Evolutionary conservation across 1,140 invertebrate genomes (phyloP).

Genomic region (Papilio aristodemus): DNA sequence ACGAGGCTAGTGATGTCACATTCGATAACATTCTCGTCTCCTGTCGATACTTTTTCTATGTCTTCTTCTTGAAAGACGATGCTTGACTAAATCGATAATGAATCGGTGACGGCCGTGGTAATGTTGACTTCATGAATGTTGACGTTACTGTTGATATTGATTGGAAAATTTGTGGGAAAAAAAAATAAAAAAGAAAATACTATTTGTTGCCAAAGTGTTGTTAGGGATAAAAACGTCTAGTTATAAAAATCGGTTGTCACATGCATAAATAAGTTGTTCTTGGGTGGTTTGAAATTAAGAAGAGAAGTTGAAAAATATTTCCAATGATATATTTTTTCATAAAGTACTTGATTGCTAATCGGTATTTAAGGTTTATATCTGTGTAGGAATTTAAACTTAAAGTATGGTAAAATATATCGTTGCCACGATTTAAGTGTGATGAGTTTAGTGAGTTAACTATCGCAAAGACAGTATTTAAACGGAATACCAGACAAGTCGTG

Average conservation of each 20-base stretch:
- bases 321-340: slow-evolving; percentile 81
- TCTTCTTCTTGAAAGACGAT: slow-evolving; percentile 70
- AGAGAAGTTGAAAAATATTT: slow-evolving; percentile 79
- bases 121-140: slow-evolving; percentile 69
- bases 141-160: slow-evolving; percentile 72
- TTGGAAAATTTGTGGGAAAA: slow-evolving; percentile 55
- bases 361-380: slow-evolving; percentile 79
- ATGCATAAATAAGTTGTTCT: slow-evolving; percentile 79
- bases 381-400: slow-evolving; percentile 78
- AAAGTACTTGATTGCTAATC: slow-evolving; percentile 78
- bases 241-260: slow-evolving; percentile 79
- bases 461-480: slow-evolving; percentile 3
- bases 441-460: slow-evolving; percentile 29
- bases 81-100: slow-evolving; percentile 57
- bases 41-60: slow-evolving; percentile 66
- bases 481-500: slow-evolving; percentile 54
- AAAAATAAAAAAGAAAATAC: slow-evolving; percentile 62
- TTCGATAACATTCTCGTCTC: slow-evolving; percentile 46
- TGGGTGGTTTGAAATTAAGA: slow-evolving; percentile 75
- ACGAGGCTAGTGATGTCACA: slow-evolving; percentile 40
- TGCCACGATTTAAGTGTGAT: slow-evolving; percentile 56
- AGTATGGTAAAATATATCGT: slow-evolving; percentile 70
- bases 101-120: slow-evolving; percentile 58
- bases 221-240: slow-evolving; percentile 76
- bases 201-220: slow-evolving; percentile 81